A percentile compares a stretch with the other conserved stretches of the same genome.
Evolutionary conservation across 2,797 vertebrate genomes (phyloP).

Genomic region (Sarcoramphus papa): DNA sequence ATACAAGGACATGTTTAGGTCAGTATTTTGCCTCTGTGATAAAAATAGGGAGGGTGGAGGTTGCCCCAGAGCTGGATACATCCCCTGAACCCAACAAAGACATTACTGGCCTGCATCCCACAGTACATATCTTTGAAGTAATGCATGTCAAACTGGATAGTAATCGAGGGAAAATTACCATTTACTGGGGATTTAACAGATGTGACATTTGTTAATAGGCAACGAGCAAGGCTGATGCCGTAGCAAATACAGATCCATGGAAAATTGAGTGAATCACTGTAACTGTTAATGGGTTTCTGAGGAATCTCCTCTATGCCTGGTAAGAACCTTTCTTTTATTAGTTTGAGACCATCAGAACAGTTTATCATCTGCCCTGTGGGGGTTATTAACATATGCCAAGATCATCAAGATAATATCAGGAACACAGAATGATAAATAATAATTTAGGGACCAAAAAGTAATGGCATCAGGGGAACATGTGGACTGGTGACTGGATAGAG

Average conservation of each 20-base stretch:
- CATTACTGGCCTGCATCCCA: neutral
- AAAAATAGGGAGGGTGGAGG: neutral
- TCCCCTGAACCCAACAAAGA: neutral
- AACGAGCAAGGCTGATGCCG: neutral
- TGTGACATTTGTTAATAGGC: neutral
- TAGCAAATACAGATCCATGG: neutral
- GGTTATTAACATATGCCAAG: constrained; percentile 23
- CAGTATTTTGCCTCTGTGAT: neutral
- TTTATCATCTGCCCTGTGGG: constrained; percentile 23
- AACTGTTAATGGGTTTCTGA: constrained; percentile 10
- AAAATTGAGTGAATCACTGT: constrained; percentile 16
- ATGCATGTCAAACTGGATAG: neutral
- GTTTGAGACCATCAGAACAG: constrained; percentile 11
- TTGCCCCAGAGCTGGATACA: neutral
- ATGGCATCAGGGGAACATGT: neutral
- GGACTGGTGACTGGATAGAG: neutral
- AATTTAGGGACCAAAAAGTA: neutral
- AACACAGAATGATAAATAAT: constrained; percentile 6
- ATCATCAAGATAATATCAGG: constrained; percentile 17
- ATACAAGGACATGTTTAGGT: neutral
- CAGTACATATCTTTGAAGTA: neutral
- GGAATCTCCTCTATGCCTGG: neutral
- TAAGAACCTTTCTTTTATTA: constrained; percentile 22
- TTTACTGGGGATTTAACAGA: neutral
- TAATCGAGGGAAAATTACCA: neutral